Conservation (phyloP, 2,888 invertebrate species). For the Tipula lateralis region DNA sequence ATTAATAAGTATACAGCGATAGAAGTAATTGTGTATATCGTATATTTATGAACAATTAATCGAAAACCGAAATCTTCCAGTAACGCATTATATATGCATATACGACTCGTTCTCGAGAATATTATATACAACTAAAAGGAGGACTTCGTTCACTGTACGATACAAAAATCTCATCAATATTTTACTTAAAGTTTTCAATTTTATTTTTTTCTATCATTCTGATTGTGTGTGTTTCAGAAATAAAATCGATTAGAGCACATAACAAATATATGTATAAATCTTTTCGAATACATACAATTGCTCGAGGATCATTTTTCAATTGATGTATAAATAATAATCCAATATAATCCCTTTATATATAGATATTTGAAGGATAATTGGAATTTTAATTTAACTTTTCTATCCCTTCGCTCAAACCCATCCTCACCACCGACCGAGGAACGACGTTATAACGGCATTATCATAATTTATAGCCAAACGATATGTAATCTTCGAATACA, state of each 20-base stretch:
- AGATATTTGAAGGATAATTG: conserved; percentile 11
- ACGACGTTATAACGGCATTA: too few relatives aligned
- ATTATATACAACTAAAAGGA: too few relatives aligned
- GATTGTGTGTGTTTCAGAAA: not conserved
- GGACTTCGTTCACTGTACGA: not conserved
- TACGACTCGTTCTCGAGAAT: too few relatives aligned
- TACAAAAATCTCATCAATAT: not conserved
- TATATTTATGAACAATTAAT: not conserved
- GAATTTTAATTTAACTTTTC: not conserved
- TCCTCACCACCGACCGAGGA: too few relatives aligned
- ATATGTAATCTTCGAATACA: not conserved
- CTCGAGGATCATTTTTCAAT: conserved; percentile 1
- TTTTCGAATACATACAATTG: not conserved
- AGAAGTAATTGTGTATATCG: not conserved
- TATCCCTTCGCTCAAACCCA: too few relatives aligned
- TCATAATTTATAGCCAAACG: not conserved
- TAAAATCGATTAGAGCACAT: not conserved
- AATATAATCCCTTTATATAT: not conserved
- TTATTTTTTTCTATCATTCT: not conserved
- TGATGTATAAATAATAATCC: conserved; percentile 5
- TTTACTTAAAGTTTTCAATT: conserved; percentile 8
- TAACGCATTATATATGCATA: too few relatives aligned
- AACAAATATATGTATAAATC: not conserved
- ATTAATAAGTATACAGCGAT: not conserved
- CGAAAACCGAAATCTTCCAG: too few relatives aligned